These are phyloP conservation scores for Elmis aenea DNA, from an alignment of 2,888 invertebrate species.

Conservation along the genomic window DNA sequence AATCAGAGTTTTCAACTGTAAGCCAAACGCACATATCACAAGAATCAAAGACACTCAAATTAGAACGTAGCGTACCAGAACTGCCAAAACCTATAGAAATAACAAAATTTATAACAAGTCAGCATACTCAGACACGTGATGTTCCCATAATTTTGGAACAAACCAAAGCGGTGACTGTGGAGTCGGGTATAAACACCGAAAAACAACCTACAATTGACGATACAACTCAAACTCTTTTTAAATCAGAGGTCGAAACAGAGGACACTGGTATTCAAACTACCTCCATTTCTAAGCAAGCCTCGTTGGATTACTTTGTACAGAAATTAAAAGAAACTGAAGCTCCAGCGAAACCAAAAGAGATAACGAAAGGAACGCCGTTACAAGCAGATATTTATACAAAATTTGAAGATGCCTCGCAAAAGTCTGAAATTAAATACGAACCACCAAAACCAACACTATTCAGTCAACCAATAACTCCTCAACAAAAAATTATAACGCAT, in stretches of 20 bases:
- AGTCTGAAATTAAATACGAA: conserved; percentile 28
- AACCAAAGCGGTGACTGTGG: conserved; percentile 1
- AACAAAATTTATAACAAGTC: not conserved
- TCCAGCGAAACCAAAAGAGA: conserved; percentile 42
- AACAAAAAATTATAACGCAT: conserved; percentile 2
- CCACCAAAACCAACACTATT: not conserved
- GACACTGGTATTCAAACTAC: conserved; percentile 50
- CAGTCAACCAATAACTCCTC: conserved; percentile 3
- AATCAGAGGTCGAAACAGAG: conserved; percentile 29
- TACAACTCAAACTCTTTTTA: conserved; percentile 22
- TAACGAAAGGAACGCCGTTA: conserved; percentile 35
- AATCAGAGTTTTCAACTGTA: conserved; percentile 38
- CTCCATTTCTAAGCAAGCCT: conserved; percentile 60
- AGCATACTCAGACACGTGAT: not conserved
- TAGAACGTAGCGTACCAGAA: conserved; percentile 31
- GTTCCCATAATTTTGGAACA: no score
- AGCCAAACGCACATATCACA: conserved; percentile 40
- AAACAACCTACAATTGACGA: conserved; percentile 2
- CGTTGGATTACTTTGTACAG: conserved; percentile 62
- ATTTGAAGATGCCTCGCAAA: conserved; percentile 41
- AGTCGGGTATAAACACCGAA: conserved; percentile 9
- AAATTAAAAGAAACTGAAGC: conserved; percentile 54
- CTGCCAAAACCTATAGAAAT: not conserved
- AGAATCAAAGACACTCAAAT: conserved; percentile 39
- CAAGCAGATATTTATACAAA: conserved; percentile 45